Evolutionary conservation across 2,888 invertebrate genomes (phyloP).

Genomic region (Lasioglossum pauxillum): DNA sequence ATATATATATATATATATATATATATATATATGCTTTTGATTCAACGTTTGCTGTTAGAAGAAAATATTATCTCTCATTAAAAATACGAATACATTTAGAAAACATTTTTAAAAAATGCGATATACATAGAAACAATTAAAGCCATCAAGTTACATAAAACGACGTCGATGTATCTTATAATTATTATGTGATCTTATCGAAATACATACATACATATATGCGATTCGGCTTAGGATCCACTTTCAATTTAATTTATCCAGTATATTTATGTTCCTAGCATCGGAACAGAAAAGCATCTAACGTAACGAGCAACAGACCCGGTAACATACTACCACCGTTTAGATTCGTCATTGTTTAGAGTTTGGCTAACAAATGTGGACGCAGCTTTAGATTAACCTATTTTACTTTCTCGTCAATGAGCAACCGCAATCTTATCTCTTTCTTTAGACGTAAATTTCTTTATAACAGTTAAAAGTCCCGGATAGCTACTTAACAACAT

Average conservation of each 20-base stretch:
- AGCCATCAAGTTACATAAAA: neutral
- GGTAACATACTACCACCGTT: neutral
- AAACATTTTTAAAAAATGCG: neutral
- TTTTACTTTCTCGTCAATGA: neutral
- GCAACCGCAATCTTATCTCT: neutral
- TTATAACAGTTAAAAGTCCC: neutral
- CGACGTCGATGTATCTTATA: neutral
- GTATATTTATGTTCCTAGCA: neutral
- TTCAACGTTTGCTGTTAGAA: neutral
- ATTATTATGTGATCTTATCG: neutral
- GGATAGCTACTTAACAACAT: neutral
- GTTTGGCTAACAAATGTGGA: neutral
- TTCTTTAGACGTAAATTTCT: neutral
- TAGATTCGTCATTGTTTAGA: neutral
- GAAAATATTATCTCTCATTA: slow-evolving; percentile 9
- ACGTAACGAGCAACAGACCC: neutral
- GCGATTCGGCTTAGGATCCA: neutral
- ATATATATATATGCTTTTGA: slow-evolving; percentile 6
- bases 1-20: neutral
- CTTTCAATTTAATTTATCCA: neutral
- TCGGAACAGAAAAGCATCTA: neutral
- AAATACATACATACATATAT: neutral
- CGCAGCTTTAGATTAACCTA: neutral
- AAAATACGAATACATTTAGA: neutral
- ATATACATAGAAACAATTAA: neutral